Base-by-base conservation (phyloP, 2,888 invertebrate species). In the Lepeophtheirus nordmannii region DNA sequence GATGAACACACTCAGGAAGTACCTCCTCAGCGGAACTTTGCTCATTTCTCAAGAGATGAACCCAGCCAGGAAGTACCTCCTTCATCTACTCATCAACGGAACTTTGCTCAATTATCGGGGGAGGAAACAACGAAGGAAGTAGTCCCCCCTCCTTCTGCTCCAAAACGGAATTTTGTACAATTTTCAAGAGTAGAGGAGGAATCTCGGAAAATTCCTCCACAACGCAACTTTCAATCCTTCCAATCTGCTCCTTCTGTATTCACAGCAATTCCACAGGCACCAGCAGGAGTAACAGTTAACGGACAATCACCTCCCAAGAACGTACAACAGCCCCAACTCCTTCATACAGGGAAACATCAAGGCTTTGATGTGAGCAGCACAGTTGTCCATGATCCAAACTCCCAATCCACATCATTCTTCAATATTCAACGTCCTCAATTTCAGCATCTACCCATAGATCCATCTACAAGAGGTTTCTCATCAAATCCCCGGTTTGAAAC, bases 381-480 rank as follows among this genome's bases (percentile, higher is more conserved):
- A 10, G 60, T 66, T 11, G 41, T 66, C 23, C 66, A 66, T 23
- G 66, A 66, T 46, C 41, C 60, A 20, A 46, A 23, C 10, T 61
- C 60, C 11, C 66, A 66, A 22, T 61, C 60, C 17, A 53, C 60
- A 14, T 61, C 60, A 17, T 66, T 66, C 23, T 66, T 66, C 66
- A 66, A 53, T 46, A 58, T 59, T 23, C 66, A 59, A 59, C 20
- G 60, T 5, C 58, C 61, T n/a, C 39, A 17, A 22, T 56, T 17
- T 23, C 17, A 62, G 39, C 17, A 20, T 20, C 10, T 14, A 17
- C 20, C 41, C 62, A 17, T 39, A 20, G 10, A 38, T 62, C 20
- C 10, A 30, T 11, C 20, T 17, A 8, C 39, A 39, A n/a, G 53
- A 46, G 20, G 23, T 23, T 14, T 46, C 53, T 56, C 30, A 9